phyloP scores from a whole-genome alignment of 2,797 vertebrate species.

The Acanthis flammea region DNA sequence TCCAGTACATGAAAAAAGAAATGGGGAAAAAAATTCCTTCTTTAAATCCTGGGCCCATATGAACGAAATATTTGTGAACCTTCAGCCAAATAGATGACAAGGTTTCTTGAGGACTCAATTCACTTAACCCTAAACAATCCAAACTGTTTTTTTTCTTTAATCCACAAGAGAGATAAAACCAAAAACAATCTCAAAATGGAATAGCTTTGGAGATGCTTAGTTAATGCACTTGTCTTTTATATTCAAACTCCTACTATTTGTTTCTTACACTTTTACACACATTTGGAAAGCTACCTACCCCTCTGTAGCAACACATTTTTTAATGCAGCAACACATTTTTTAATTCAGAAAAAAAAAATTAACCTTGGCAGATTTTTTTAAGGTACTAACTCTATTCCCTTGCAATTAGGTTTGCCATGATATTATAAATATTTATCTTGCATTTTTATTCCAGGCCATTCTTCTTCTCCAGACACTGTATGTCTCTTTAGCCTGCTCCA shows the following conservation, averaged over 20 bases:
- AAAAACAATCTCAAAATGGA: rapidly evolving
- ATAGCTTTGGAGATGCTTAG: background rate
- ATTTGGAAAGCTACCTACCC: background rate
- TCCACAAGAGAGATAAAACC: background rate
- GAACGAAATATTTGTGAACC: background rate
- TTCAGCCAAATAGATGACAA: background rate
- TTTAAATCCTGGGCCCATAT: background rate
- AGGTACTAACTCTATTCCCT: conserved; percentile 3
- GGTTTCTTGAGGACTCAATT: background rate
- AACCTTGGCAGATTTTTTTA: conserved; percentile 22
- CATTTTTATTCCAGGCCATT: conserved; percentile 34
- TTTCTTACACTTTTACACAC: background rate
- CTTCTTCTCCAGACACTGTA: background rate
- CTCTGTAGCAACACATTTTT: conserved; percentile 5
- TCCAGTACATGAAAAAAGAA: conserved; percentile 23
- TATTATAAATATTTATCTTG: conserved; percentile 35
- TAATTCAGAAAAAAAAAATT: background rate
- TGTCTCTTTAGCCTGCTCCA: background rate
- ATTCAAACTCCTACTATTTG: background rate
- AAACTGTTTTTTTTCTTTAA: background rate
- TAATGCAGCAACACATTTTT: background rate
- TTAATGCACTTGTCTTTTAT: background rate
- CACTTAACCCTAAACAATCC: background rate
- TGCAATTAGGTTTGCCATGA: conserved; percentile 5
- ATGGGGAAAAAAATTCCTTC: background rate